phyloP scores from a whole-genome alignment of 2,888 invertebrate genomes.

The Drosophila greeni region DNA sequence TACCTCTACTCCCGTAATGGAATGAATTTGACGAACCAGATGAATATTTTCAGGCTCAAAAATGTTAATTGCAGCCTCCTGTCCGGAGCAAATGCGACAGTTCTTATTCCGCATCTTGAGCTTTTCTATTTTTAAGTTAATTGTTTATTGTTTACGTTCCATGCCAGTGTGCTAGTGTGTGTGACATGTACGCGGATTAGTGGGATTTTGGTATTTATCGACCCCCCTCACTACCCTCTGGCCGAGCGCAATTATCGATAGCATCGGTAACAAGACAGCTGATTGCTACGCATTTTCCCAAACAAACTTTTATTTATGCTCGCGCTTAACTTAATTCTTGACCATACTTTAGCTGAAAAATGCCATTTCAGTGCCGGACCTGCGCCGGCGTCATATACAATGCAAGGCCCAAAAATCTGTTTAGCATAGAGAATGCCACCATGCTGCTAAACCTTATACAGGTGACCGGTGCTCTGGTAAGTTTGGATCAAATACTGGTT shows the following conservation, averaged over 20 bases:
- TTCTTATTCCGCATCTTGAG: slow-evolving; percentile 1
- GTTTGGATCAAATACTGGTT: neutral
- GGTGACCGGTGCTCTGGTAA: slow-evolving; percentile 45
- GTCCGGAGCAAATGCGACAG: slow-evolving; percentile 41
- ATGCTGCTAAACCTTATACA: slow-evolving; percentile 39
- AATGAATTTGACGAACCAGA: slow-evolving; percentile 38
- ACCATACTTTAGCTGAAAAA: slow-evolving; percentile 11
- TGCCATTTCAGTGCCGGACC: slow-evolving; percentile 58
- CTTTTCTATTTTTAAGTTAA: slow-evolving; percentile 2
- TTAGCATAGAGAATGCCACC: slow-evolving; percentile 31
- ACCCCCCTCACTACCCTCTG: neutral
- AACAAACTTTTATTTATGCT: slow-evolving; percentile 19
- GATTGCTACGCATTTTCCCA: neutral
- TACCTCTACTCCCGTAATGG: slow-evolving; percentile 47
- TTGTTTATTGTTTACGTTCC: slow-evolving; percentile 24
- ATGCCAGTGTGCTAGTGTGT: neutral
- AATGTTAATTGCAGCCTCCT: slow-evolving; percentile 16
- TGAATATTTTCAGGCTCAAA: slow-evolving; percentile 35
- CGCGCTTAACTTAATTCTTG: neutral
- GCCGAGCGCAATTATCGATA: neutral
- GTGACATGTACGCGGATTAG: neutral
- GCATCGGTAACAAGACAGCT: slow-evolving; percentile 2
- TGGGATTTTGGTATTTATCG: neutral
- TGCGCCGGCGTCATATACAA: slow-evolving; percentile 53
- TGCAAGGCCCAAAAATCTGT: slow-evolving; percentile 50